phyloP scores from a whole-genome alignment of 2,797 vertebrate species.

The Catharus ustulatus region DNA sequence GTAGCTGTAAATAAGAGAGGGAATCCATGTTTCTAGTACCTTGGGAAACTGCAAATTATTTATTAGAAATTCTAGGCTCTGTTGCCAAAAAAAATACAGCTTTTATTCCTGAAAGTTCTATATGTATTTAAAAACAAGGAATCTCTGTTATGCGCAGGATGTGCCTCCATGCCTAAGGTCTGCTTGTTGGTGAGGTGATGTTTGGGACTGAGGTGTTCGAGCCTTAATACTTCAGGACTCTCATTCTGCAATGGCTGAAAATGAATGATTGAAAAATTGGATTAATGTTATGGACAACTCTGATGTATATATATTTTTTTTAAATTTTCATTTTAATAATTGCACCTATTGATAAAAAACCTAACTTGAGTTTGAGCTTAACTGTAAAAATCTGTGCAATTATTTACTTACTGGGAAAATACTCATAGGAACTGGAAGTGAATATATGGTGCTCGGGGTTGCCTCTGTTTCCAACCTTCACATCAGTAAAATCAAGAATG shows the following conservation, averaged over 20 bases:
- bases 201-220: not conserved
- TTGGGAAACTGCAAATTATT: not conserved
- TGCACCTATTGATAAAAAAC: not conserved
- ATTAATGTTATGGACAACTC: not conserved
- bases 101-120: not conserved
- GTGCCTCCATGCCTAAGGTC: not conserved
- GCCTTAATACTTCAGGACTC: not conserved
- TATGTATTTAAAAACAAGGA: not conserved
- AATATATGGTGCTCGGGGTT: not conserved
- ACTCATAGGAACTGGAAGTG: not conserved
- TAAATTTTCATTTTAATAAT: not conserved
- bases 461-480: not conserved
- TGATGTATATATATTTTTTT: accelerated
- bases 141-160: not conserved
- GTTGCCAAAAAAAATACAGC: not conserved
- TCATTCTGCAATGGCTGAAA: not conserved
- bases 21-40: not conserved
- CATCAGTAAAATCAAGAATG: not conserved
- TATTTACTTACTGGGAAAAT: not conserved
- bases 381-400: not conserved
- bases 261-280: not conserved
- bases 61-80: not conserved
- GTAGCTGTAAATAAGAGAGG: not conserved
- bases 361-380: not conserved
- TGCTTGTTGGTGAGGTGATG: not conserved